A percentile compares a stretch with the other conserved stretches of the same genome.
Evolutionary conservation across 2,113 vertebrate genomes (phyloP).

Genomic region (Thermophis baileyi): DNA sequence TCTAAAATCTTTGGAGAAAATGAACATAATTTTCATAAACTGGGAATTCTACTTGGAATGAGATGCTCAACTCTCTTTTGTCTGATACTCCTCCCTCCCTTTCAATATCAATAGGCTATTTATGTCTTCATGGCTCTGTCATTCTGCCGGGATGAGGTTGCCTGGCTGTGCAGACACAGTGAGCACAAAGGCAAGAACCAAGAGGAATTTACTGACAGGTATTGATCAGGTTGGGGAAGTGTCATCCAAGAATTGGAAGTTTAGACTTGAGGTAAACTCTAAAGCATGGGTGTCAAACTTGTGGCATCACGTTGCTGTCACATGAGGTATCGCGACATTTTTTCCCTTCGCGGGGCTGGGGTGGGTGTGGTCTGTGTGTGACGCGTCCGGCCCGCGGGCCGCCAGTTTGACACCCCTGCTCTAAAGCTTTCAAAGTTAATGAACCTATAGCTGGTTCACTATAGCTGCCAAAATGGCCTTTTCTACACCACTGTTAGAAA

Average conservation of each 20-base stretch:
- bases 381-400: no score
- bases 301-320: no score
- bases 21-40: neutral
- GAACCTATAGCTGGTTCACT: neutral
- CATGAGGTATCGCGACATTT: no score
- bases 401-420: no score
- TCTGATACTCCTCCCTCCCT: no score
- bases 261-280: neutral
- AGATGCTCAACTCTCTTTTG: neutral
- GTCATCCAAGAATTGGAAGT: accelerated
- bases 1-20: neutral
- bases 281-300: neutral
- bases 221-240: neutral
- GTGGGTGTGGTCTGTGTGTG: no score
- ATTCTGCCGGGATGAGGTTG: constrained; percentile 88
- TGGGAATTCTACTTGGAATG: no score
- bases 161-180: constrained; percentile 85
- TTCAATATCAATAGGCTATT: constrained; percentile 70
- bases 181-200: constrained; percentile 88
- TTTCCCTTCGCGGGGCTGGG: no score
- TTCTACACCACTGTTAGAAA: neutral
- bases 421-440: neutral
- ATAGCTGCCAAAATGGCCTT: neutral
- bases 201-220: constrained; percentile 86
- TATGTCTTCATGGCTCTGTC: constrained; percentile 89